phyloP scores from a whole-genome alignment of 2,797 vertebrate species.

The Phrynocephalus forsythii region DNA sequence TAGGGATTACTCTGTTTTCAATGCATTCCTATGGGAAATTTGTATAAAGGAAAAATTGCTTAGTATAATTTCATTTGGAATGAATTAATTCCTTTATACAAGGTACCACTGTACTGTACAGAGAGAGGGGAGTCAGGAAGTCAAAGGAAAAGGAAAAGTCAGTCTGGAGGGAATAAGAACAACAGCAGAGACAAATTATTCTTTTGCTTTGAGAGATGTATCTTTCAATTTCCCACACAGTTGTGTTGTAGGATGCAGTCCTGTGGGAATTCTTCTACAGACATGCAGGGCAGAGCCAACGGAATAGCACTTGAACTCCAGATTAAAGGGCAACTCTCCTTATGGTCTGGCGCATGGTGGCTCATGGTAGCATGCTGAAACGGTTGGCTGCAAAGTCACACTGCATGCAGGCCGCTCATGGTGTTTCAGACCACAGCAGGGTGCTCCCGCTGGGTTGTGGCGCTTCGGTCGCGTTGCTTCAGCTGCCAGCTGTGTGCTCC shows the following conservation, averaged over 20 bases:
- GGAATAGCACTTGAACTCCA: constrained; percentile 22
- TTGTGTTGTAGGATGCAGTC: background rate
- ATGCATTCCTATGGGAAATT: too few species aligned
- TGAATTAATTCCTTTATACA: too few species aligned
- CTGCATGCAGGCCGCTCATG: too few species aligned
- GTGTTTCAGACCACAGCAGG: too few species aligned
- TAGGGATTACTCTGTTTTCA: too few species aligned
- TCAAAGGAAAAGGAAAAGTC: background rate
- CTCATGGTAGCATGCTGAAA: too few species aligned
- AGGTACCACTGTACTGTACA: background rate
- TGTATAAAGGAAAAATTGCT: too few species aligned
- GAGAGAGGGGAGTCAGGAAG: background rate
- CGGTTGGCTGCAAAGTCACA: too few species aligned
- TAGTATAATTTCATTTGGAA: too few species aligned
- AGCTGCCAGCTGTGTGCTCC: too few species aligned
- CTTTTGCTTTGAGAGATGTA: background rate
- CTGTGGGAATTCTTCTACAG: background rate
- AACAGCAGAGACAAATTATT: background rate
- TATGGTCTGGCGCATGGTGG: background rate
- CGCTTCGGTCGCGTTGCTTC: too few species aligned
- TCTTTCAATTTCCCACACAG: background rate
- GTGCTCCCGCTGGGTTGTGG: too few species aligned
- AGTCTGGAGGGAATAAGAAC: background rate
- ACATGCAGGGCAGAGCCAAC: constrained; percentile 1
- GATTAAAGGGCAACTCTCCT: constrained; percentile 19